Conservation (phyloP, 2,797 vertebrate genomes). For the Tamandua tetradactyla region DNA sequence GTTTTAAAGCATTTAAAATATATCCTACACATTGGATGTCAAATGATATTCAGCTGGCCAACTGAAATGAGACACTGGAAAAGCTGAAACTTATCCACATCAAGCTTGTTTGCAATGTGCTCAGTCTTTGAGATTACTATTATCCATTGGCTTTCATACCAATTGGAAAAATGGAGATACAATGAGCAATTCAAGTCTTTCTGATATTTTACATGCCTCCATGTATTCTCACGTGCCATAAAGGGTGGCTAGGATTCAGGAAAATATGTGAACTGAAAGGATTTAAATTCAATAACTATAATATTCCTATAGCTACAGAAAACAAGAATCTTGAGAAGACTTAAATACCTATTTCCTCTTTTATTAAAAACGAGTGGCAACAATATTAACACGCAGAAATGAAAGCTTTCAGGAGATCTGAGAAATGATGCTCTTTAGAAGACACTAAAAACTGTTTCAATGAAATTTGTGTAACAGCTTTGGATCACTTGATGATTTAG, state of each 20-base stretch:
- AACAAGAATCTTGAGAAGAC: background rate
- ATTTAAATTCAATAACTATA: background rate
- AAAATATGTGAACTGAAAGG: background rate
- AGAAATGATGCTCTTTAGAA: background rate
- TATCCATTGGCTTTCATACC: background rate
- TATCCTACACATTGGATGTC: background rate
- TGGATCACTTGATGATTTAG: background rate
- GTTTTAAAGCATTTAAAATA: background rate
- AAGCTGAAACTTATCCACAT: background rate
- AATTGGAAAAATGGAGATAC: background rate
- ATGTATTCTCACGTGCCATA: background rate
- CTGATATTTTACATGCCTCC: background rate
- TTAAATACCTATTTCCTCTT: background rate
- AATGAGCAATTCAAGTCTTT: background rate
- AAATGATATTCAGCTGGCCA: background rate
- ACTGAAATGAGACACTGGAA: background rate
- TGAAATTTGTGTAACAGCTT: background rate
- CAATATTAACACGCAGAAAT: background rate
- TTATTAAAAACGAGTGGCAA: background rate
- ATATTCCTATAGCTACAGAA: background rate
- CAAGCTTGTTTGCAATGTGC: background rate
- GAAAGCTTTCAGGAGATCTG: background rate
- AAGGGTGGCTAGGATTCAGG: background rate
- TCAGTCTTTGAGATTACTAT: background rate
- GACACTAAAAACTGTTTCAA: background rate